Evolutionary conservation across 2,797 vertebrate genomes (phyloP), one percentile per base, ranked within the genome.

Genomic region (Rhinichthys osculus): DNA sequence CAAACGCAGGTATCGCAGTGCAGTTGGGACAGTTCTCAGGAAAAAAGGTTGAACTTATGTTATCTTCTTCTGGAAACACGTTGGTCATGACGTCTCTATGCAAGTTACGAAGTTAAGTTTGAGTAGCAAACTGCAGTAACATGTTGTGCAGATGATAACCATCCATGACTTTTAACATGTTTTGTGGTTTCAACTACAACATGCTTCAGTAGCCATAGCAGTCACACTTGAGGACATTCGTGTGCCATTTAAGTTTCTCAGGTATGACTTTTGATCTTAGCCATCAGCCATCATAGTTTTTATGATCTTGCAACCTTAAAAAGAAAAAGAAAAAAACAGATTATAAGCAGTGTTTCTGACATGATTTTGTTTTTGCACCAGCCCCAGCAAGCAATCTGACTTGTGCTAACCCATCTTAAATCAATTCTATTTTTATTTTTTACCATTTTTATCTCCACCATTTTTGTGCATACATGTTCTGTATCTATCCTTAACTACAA

Each of bases 1-100:
- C 90, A 0, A 91, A 85, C 17, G 87, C 35, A 62, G 88, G 7
- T 3, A 91, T 78, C 78, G 90, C 87, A 90, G 92, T 95, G 90
- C 94, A 95, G 92, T 95, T 95, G 77, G 88, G 82, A 84, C 94
- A 95, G 85, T 8, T 81, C 50, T 92, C 89, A 2, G 86, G 78
- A 4, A 81, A 64, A 7, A 90, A 80, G 11, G 83, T 84, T 19
- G 82, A 52, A 35, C 86, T 95, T 47, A 73, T 40, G 89, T 94
- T 95, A 62, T 92, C 92, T 67, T 86, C 88, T 21, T 77, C 44
- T 21, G 92, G 89, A 88, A 91, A 83, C 93, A 94, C 94, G 21
- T 66, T 82, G 17, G 72, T 54, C 82, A 77, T 73, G 66, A 78
- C 67, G 14, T 81, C 30, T 74, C 64, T 27, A n/a, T 81, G 50